Percentiles rank a stretch among this genome's conserved stretches.
phyloP scores from a whole-genome alignment of 2,888 invertebrate genomes.

The Scaptomyza parva region DNA sequence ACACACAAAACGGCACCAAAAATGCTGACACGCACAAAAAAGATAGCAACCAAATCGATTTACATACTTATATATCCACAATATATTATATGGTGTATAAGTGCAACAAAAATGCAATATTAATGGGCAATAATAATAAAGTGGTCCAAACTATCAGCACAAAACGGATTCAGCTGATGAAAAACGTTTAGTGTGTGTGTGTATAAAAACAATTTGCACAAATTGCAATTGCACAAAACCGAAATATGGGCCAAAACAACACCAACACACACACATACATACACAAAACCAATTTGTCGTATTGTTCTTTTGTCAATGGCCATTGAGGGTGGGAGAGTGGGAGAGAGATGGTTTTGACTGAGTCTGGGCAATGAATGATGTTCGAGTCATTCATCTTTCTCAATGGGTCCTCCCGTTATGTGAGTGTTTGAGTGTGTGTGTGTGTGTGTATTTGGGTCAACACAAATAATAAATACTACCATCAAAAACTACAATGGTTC shows the following conservation, averaged over 20 bases:
- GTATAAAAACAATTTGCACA: constrained; percentile 66
- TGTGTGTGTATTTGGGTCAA: constrained; percentile 50
- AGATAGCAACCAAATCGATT: constrained; percentile 20
- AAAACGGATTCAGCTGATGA: constrained; percentile 24
- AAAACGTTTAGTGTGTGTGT: constrained; percentile 21
- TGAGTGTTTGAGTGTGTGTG: not conserved
- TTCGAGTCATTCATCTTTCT: constrained; percentile 56
- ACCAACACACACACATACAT: no score
- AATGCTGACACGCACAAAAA: constrained; percentile 28
- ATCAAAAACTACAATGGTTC: constrained; percentile 18
- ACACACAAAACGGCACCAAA: constrained; percentile 29
- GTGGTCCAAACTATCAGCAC: constrained; percentile 32
- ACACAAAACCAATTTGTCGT: constrained; percentile 73
- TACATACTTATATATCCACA: constrained; percentile 18
- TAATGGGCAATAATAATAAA: constrained; percentile 61
- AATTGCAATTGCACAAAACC: constrained; percentile 52
- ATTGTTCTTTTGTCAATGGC: constrained; percentile 65
- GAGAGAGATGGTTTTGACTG: constrained; percentile 1
- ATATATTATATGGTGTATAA: constrained; percentile 40
- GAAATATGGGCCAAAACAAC: constrained; percentile 50
- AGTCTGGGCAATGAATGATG: constrained; percentile 60
- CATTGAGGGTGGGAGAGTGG: constrained; percentile 1
- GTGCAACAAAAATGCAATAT: constrained; percentile 67
- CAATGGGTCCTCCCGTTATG: constrained; percentile 10
- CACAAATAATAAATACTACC: constrained; percentile 21